Base-by-base conservation (phyloP, 2,888 invertebrate species). In the Lycocerus yunnanus region DNA sequence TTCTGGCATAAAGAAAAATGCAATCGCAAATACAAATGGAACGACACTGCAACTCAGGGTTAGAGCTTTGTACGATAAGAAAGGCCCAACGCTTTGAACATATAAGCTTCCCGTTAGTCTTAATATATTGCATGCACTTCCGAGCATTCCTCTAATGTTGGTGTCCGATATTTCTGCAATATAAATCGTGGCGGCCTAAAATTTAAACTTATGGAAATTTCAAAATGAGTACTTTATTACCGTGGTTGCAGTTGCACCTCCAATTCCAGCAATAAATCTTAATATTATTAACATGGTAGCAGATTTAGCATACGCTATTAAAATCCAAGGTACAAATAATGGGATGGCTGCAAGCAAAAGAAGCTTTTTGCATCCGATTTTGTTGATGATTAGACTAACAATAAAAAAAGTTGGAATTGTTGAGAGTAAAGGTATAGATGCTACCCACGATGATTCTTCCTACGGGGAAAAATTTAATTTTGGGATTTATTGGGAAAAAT, bases 211-310 rank as follows among this genome's bases (percentile, higher is more conserved):
- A 68, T 9, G 15, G 18, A 20, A 11, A 59, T 20, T 16, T 68
- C 20, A 68, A 6, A n/a, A 18, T 15, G 8, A 9, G 10, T 72
- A 13, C 18, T 60, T 20, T 69, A 73, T 80, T 75, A 80, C 81
- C 15, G 77, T 74, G 61, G 72, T 66, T 14, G 78, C 72, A 0
- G 94, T 92, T 18, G 94, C 94, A 61, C 91, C 91, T 15, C 92
- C 91, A 8, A 93, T 81, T 43, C 94, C 95, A 6, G 90, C 90
- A 27, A 94, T 87, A 67, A 93, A 90, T 70, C 93, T 87, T 0
- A 91, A 92, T 0, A 88, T 85, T 79, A 90, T 90, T 6, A 92
- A 86, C 89, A 91, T 90, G 0, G 83, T 83, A 0, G 91, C 69
- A 43, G 76, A 70, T 21, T 75, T 78, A 5, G 78, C 76, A 66